These are phyloP conservation scores for Macquaria australasica DNA, from an alignment of 2,113 vertebrate genomes.

Conservation along the genomic window DNA sequence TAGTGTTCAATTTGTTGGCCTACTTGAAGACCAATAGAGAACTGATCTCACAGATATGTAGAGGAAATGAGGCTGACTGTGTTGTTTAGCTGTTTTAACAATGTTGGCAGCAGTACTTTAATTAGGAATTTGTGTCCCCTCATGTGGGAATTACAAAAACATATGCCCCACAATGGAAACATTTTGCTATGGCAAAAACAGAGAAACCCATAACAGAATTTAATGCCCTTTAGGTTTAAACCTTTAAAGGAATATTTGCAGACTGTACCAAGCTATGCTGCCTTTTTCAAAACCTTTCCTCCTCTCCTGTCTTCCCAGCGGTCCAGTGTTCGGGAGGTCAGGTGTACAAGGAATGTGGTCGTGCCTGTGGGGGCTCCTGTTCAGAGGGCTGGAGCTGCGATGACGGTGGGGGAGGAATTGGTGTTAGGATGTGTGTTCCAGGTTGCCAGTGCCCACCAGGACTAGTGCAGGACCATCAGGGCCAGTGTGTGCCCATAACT, in stretches of 20 bases:
- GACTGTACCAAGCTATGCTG: neutral
- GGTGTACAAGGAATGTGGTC: constrained; percentile 88
- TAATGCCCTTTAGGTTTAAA: neutral
- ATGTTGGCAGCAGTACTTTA: neutral
- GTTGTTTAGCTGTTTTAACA: neutral
- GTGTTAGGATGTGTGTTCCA: constrained; percentile 83
- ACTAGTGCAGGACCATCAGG: constrained; percentile 85
- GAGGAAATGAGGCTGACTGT: too few species aligned
- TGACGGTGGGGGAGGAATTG: constrained; percentile 12
- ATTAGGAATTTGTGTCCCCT: neutral
- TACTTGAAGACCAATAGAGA: neutral
- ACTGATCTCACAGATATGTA: neutral
- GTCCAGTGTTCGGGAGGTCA: constrained; percentile 87
- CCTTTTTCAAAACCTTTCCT: neutral
- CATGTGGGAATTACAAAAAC: neutral
- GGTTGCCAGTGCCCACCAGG: constrained; percentile 90
- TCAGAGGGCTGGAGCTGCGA: constrained; percentile 80
- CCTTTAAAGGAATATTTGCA: neutral
- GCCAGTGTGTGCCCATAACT: constrained; percentile 86
- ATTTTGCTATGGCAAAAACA: neutral
- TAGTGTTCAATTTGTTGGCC: neutral
- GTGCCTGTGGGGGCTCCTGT: constrained; percentile 84
- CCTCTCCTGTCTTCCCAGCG: constrained; percentile 72
- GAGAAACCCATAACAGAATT: neutral
- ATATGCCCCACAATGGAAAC: neutral